Conservation (phyloP, 2,888 invertebrate species). For the Lydus trimaculatus region DNA sequence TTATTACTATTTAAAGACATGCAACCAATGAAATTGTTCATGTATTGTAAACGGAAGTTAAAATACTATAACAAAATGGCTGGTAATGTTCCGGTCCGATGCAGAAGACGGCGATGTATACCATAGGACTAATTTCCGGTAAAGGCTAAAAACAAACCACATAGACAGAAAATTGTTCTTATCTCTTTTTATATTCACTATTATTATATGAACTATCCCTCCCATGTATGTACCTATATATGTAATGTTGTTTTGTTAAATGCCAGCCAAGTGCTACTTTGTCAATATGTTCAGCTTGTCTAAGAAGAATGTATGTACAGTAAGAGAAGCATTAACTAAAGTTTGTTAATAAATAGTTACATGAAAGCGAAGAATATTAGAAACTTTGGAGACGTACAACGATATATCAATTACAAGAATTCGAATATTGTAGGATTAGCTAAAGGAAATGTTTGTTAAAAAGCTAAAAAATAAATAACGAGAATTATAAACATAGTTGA, state of each 20-base stretch:
- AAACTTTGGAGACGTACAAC: neutral
- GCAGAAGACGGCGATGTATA: neutral
- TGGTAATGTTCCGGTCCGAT: neutral
- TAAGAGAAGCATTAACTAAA: neutral
- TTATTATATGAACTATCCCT: neutral
- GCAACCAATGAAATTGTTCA: neutral
- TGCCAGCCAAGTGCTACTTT: neutral
- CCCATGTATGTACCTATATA: neutral
- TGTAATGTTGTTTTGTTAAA: neutral
- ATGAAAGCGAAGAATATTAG: neutral
- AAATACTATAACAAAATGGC: neutral
- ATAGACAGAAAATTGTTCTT: neutral
- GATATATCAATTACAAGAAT: neutral
- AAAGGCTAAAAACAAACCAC: neutral
- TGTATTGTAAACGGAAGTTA: neutral
- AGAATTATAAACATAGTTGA: too few relatives aligned
- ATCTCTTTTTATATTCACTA: neutral
- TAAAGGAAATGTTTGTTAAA: too few relatives aligned
- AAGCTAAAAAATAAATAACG: too few relatives aligned
- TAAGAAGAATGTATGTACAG: neutral
- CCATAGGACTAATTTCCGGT: neutral
- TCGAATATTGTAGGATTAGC: neutral
- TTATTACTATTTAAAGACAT: neutral
- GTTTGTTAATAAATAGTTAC: neutral
- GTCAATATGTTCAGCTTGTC: neutral